Base-by-base conservation (phyloP, 2,888 invertebrate genomes). In the Esperia sulphurella region DNA sequence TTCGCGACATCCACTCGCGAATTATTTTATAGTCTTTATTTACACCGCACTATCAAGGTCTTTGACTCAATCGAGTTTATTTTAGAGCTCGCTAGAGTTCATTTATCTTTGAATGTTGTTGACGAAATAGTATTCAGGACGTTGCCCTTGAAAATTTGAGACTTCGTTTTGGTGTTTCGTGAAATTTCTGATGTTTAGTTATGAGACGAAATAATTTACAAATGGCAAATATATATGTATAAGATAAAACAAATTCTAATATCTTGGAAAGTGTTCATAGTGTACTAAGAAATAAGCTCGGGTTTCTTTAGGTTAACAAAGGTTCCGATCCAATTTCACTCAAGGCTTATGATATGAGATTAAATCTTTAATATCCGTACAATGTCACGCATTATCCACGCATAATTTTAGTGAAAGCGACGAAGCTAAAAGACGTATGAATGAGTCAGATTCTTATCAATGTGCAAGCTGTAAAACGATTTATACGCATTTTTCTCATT, bases 1-100 rank as follows among this genome's bases (percentile, higher is more conserved):
- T 59, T 49, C 53, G 33, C 13, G n/a, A 53, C 55, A 58, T 56
- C 66, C 62, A 58, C 58, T 64, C 68, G 76, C 78, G 66, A 77
- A 79, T 77, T 68, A 71, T 71, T 73, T 78, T 73, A 77, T 79
- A 73, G 66, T 63, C 68, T 75, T 71, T 58, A 71, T 76, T 75
- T 65, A 71, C 63, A 64, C 74, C 71, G 71, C 77, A 79, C 65
- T 78, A 84, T 85, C 85, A 86, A 87, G 86, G 85, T 83, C 82
- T 77, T 80, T 83, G 79, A 83, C 84, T 74, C 75, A 75, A 68
- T 69, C 58, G 58, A 61, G 72, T 77, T 76, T 77, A 77, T 83
- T 83, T 83, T 71, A 59, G 70, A 66, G 65, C 59, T 61, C 56
- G 53, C 66, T 72, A 73, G 68, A 75, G 75, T 75, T 75, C 69